Conservation (phyloP, 2,113 vertebrate genomes). For the Egretta garzetta region DNA sequence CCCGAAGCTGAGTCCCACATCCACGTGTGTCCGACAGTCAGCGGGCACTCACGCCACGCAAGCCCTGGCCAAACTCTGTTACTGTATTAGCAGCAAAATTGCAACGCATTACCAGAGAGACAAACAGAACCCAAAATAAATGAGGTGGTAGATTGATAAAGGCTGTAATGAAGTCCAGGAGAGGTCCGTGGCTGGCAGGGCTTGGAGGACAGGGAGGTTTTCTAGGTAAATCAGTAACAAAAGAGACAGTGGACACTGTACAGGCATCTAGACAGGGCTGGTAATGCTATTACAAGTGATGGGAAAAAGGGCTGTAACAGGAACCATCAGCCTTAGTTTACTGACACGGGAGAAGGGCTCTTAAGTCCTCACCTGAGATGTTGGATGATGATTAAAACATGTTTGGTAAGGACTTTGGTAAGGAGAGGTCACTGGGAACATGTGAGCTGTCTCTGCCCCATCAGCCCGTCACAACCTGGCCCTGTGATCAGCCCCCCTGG, state of each 20-base stretch:
- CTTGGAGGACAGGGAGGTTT: background rate
- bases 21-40: fast-evolving
- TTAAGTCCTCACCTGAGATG: background rate
- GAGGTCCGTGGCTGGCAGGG: background rate
- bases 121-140: background rate
- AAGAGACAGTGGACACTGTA: background rate
- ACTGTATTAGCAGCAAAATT: background rate
- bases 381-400: background rate
- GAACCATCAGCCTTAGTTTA: background rate
- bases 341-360: background rate
- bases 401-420: background rate
- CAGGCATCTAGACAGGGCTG: background rate
- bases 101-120: background rate
- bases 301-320: background rate
- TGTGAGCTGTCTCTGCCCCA: fast-evolving
- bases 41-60: fast-evolving
- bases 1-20: background rate
- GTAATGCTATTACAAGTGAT: background rate
- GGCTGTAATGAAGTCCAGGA: background rate
- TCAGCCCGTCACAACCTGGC: fast-evolving
- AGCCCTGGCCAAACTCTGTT: background rate
- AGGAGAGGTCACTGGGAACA: background rate
- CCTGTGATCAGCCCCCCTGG: background rate
- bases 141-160: background rate
- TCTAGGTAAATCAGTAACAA: background rate